These are phyloP conservation scores for Sylvilagus bachmani DNA, from an alignment of 2,113 vertebrate species.

Conservation along the genomic window DNA sequence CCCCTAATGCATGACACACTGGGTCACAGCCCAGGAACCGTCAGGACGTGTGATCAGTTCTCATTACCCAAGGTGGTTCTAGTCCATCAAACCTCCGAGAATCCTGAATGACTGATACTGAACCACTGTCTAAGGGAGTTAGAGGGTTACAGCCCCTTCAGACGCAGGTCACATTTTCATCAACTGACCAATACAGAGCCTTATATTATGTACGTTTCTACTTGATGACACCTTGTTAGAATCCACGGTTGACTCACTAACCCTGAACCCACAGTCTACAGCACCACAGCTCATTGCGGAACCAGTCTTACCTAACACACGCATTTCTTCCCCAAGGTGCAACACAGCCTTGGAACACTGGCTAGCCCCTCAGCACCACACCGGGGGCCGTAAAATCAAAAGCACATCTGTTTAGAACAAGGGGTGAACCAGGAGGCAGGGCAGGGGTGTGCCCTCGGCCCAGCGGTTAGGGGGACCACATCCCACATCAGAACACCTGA, in stretches of 20 bases:
- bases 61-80: not conserved
- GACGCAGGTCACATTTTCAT: not conserved
- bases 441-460: too few relatives aligned
- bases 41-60: not conserved
- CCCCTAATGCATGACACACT: not conserved
- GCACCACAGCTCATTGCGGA: not conserved
- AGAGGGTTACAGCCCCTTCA: not conserved
- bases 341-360: not conserved
- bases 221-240: not conserved
- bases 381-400: not conserved
- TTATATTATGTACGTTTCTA: constrained; percentile 7
- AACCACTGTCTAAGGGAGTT: not conserved
- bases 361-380: not conserved
- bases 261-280: not conserved
- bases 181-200: not conserved
- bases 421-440: not conserved
- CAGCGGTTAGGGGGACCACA: too few relatives aligned
- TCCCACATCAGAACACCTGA: too few relatives aligned
- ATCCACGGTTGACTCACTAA: not conserved
- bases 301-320: not conserved
- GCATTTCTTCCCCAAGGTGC: not conserved
- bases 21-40: not conserved
- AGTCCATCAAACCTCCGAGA: not conserved
- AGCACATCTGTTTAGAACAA: not conserved
- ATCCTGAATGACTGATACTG: not conserved